Evolutionary conservation across 1,140 invertebrate species (phyloP), one percentile per base, ranked within the genome.

Genomic region (Globodera ellingtonae): DNA sequence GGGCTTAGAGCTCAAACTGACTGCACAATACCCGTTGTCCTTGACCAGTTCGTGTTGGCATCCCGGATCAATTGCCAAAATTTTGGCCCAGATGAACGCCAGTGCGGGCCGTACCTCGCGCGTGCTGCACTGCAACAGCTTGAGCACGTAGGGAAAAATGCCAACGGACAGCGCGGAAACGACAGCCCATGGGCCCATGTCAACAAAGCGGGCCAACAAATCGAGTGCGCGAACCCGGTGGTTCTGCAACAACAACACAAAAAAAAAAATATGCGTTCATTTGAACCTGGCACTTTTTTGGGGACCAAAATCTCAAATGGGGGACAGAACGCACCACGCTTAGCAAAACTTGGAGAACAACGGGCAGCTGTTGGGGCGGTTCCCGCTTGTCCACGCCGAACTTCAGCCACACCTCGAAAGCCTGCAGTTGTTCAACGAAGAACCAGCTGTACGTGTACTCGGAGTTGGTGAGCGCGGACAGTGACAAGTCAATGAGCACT

Each of bases 71-170:
- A 98, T 95, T 78, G 96, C 95, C 71, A 99, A 91, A 84, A 99
- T 98, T 92, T 98, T 98, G 7, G 97, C 96, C 97, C 97, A 99
- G 83, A 99, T 98, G 89, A 97, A 98, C 48, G 98, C 95, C 72
- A 99, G 92, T 59, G 97, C 91, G 10, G 95, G 94, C 52, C 96
- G 91, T 76, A 99, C 91, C 90, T 99, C 97, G 84, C 93, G 92
- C 3, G 95, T 95, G 82, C 94, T 95, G 84, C 95, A 95, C 91
- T 98, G 96, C 5, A 89, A 81, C 79, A 98, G 90, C 90, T 98
- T 98, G 9, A 98, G 91, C 81, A 99, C 96, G 91, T 99, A 99
- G 5, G 97, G 97, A 90, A 98, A 99, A 84, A 99, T 98, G 81
- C 97, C 97, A 62, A 99, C 97, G 73, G 94, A 95, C 15, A 99